Evolutionary conservation across 1,140 invertebrate species (phyloP), one percentile per base, ranked within the genome.

Genomic region (Hylaeus anthracinus): DNA sequence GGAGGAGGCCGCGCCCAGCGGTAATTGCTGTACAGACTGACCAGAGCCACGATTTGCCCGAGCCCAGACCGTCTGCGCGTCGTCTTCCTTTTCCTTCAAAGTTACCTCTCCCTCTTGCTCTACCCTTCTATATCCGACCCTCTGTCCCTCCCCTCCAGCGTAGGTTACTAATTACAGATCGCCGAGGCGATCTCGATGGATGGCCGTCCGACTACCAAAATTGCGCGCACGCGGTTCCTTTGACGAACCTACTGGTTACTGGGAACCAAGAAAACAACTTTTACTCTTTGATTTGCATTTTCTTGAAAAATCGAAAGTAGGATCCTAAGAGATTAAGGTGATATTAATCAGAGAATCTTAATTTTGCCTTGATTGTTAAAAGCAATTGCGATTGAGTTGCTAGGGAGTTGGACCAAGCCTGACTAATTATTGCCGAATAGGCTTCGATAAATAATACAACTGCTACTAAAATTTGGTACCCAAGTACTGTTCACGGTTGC

Each of bases 11-110:
- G 75, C 81, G 72, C 76, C 66, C 76, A 67, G 48, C 80, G 67
- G 81, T 88, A 89, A 89, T 87, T 89, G 86, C 85, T 45, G 69
- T 73, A 87, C 79, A 84, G 77, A 81, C 74, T 76, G 85, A 74
- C 63, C 84, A 63, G 66, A 74, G 66, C 64, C 60, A 65, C 71
- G 72, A 66, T 77, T 70, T 78, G 78, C 72, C 84, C 26, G 58
- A 66, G 56, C 58, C 66, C 72, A 75, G 82, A 78, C 77, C 82
- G 84, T 79, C 76, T 86, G 82, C 73, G 72, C 84, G 41, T 73
- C 81, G 78, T 84, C 71, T 64, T 51, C 63, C 72, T 61, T 78
- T 51, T 85, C 56, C 58, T 48, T 41, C 56, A 61, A 65, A 56
- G 55, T 66, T 72, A 15, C 0, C 67, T 43, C 26, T n/a, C 78